Percentiles rank a stretch among this genome's conserved stretches.
Evolutionary conservation across 1,140 invertebrate species (phyloP).

Genomic region (Pollicipes pollicipes): DNA sequence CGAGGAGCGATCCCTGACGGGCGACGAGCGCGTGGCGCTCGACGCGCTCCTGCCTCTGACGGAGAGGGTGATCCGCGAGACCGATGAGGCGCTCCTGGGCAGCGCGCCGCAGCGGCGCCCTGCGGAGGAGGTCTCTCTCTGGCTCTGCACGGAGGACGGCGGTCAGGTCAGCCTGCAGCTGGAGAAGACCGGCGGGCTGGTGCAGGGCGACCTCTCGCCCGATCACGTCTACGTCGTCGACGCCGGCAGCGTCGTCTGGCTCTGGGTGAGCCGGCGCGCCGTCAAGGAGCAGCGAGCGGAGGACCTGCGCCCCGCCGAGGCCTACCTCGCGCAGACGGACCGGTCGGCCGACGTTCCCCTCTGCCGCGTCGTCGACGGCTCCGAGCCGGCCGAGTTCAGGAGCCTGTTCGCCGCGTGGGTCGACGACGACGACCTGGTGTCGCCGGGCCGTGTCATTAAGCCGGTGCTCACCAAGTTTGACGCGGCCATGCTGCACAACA

Average conservation of each 20-base stretch:
- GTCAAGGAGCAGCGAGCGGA: conserved; percentile 47
- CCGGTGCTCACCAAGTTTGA: conserved; percentile 48
- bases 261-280: conserved; percentile 68
- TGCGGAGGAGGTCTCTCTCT: conserved; percentile 37
- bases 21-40: conserved; percentile 44
- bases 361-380: conserved; percentile 54
- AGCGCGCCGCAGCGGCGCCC: conserved; percentile 9
- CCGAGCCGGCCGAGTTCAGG: conserved; percentile 72
- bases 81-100: conserved; percentile 16
- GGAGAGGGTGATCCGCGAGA: conserved; percentile 21
- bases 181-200: conserved; percentile 63
- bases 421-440: conserved; percentile 23
- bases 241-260: conserved; percentile 67
- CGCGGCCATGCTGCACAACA: conserved; percentile 42
- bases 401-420: conserved; percentile 61
- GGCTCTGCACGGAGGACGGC: conserved; percentile 50
- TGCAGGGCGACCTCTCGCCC: conserved; percentile 49
- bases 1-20: conserved; percentile 51
- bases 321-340: conserved; percentile 72
- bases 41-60: conserved; percentile 47
- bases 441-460: conserved; percentile 26
- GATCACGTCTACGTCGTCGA: conserved; percentile 74
- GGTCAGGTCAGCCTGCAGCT: conserved; percentile 71
- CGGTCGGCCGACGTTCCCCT: conserved; percentile 42
- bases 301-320: conserved; percentile 66